Base-by-base conservation (phyloP, 2,797 vertebrate species). In the Pyrrhura leucotis region DNA sequence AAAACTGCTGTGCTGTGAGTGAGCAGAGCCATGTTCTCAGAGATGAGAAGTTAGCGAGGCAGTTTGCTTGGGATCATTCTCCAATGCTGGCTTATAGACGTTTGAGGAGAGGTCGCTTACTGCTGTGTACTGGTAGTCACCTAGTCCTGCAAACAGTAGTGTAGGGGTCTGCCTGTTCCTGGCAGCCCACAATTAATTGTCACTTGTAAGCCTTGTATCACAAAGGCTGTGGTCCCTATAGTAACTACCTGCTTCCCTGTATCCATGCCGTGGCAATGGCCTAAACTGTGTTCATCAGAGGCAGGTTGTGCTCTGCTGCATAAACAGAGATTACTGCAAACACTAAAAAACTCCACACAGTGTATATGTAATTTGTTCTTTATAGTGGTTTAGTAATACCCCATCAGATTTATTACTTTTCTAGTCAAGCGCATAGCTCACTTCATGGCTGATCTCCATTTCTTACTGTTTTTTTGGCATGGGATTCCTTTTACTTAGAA, bases 51-150 rank as follows among this genome's bases (percentile, higher is more conserved):
- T 16, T 3, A 2, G 37, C 2, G 13, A 75, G 35, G 26, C 14
- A 15, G 28, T 81, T 68, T 74, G 21, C 76, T 53, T 58, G 62
- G 29, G 12, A 9, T 80, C 0, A 0, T 82, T 88, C 59, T 82
- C 33, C 1, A 4, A 0, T 0, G 0, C 11, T 47, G 31, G 4
- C 9, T 53, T 48, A 37, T 3, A 47, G 45, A 59, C 17, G 4
- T 59, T 48, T 33, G 35, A 88, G 31, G 17, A 47, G 26, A 50
- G 26, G 31, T 77, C 20, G 15, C 20, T 53, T 77, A 37, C 26
- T 67, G 37, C 2, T 0, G 0, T 10, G 23, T 10, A 2, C 10
- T 56, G 28, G 35, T 29, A 20, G n/a, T 61, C 1, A 1, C 28
- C 15, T 74, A 4, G 45, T 39, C 18, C 59, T 65, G 37, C 53